Conservation (phyloP, 2,113 vertebrate genomes). For the Gadus macrocephalus region DNA sequence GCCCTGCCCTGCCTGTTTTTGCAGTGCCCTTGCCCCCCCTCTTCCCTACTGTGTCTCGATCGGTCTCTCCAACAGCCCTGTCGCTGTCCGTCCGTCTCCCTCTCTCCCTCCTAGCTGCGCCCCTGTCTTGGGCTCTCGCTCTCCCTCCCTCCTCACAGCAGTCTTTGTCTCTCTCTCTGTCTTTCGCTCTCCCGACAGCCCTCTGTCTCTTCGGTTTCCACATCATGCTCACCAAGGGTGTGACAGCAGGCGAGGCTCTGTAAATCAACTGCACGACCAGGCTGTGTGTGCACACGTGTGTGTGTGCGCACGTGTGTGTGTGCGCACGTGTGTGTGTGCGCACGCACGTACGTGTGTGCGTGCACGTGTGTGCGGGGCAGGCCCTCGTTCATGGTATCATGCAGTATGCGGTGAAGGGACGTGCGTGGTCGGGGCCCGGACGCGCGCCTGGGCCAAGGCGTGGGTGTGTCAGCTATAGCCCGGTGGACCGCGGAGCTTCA, state of each 20-base stretch:
- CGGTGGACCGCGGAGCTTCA: constrained; percentile 33
- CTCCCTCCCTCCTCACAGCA: not conserved
- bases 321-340: not conserved
- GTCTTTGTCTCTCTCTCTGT: constrained; percentile 1
- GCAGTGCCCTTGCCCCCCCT: no score
- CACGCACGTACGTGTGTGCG: not conserved
- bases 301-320: not conserved
- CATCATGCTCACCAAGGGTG: constrained; percentile 37
- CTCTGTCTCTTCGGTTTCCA: no score
- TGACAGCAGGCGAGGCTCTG: constrained; percentile 55
- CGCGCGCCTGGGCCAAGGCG: constrained; percentile 28
- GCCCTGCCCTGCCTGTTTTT: not conserved
- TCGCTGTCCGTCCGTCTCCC: no score
- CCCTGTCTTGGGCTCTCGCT: constrained; percentile 1
- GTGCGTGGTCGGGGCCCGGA: constrained; percentile 27
- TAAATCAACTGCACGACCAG: constrained; percentile 45
- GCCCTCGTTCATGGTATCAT: constrained; percentile 18
- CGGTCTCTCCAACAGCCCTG: no score
- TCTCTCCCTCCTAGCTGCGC: no score
- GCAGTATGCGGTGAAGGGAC: constrained; percentile 36
- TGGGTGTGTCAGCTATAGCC: constrained; percentile 43
- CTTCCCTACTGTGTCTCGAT: not conserved
- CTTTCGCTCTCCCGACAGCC: not conserved
- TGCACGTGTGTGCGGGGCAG: not conserved
- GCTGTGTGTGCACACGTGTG: not conserved